phyloP scores from a whole-genome alignment of 35 echinoderm and acorn worm genomes.

The Chiridota heheva region DNA sequence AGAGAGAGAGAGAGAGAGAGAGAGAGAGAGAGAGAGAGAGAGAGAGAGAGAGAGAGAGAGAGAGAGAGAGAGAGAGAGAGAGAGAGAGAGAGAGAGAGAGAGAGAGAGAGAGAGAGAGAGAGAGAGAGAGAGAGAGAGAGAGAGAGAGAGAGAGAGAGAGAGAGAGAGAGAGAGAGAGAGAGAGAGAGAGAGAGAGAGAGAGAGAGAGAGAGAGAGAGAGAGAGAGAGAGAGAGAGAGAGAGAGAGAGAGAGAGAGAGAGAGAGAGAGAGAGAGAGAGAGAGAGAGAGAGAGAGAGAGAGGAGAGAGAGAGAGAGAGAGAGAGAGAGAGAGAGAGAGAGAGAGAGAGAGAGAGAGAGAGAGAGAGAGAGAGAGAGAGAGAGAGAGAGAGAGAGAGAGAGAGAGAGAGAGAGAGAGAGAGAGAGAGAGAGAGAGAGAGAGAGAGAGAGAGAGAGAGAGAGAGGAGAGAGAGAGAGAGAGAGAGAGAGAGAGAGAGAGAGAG shows the following conservation, averaged over 20 bases:
- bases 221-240: constrained; percentile 7
- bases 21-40: constrained; percentile 7
- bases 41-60: constrained; percentile 8
- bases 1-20: constrained; percentile 7
- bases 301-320: constrained; percentile 7
- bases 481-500: constrained; percentile 3
- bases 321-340: constrained; percentile 3
- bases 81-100: constrained; percentile 11
- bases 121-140: constrained; percentile 11
- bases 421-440: constrained; percentile 7
- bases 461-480: constrained; percentile 7
- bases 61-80: constrained; percentile 9
- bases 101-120: constrained; percentile 11
- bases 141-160: constrained; percentile 11
- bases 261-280: constrained; percentile 7
- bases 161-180: constrained; percentile 11
- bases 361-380: constrained; percentile 7
- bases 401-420: constrained; percentile 7
- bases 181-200: constrained; percentile 10
- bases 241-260: constrained; percentile 7
- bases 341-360: constrained; percentile 7
- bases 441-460: constrained; percentile 7
- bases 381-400: constrained; percentile 8
- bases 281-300: constrained; percentile 7
- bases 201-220: constrained; percentile 7